These are phyloP conservation scores for Syrista parreyssii DNA, from an alignment of 2,888 invertebrate genomes.

Conservation along the genomic window DNA sequence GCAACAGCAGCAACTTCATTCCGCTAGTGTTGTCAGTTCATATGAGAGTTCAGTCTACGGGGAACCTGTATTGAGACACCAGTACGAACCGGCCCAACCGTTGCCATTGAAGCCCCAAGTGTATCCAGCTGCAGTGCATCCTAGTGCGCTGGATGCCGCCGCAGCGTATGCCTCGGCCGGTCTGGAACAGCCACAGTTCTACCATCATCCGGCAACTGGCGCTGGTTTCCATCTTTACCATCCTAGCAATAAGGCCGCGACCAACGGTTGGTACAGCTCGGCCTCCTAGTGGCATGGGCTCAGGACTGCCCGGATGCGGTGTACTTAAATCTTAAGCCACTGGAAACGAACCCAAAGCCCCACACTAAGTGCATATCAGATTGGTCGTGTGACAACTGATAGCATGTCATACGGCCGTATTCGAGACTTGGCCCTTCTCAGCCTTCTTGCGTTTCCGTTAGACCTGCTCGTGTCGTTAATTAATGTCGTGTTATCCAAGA, in stretches of 20 bases:
- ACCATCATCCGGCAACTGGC: slow-evolving; percentile 76
- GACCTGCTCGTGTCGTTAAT: neutral
- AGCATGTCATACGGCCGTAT: neutral
- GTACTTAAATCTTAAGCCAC: slow-evolving; percentile 55
- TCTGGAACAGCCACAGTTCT: slow-evolving; percentile 87
- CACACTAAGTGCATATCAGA: slow-evolving; percentile 29
- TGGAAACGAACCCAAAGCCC: slow-evolving; percentile 53
- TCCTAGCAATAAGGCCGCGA: slow-evolving; percentile 77
- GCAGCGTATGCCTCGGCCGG: slow-evolving; percentile 70
- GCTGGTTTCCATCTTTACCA: slow-evolving; percentile 92
- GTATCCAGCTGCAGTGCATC: slow-evolving; percentile 73
- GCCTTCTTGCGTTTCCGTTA: neutral
- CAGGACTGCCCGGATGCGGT: slow-evolving; percentile 36
- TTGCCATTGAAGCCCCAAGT: slow-evolving; percentile 92
- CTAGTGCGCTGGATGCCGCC: slow-evolving; percentile 69
- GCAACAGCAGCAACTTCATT: slow-evolving; percentile 60
- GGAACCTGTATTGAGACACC: slow-evolving; percentile 65
- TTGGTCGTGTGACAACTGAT: no score
- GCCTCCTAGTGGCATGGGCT: slow-evolving; percentile 74
- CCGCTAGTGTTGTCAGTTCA: slow-evolving; percentile 74
- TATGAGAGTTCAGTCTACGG: slow-evolving; percentile 71
- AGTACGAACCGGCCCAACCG: slow-evolving; percentile 72
- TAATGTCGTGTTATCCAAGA: no score
- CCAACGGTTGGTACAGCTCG: slow-evolving; percentile 83
- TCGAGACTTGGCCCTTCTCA: neutral